A percentile compares a stretch with the other conserved stretches of the same genome.
phyloP scores from a whole-genome alignment of 2,113 vertebrate genomes.

The Todiramphus chloris region DNA sequence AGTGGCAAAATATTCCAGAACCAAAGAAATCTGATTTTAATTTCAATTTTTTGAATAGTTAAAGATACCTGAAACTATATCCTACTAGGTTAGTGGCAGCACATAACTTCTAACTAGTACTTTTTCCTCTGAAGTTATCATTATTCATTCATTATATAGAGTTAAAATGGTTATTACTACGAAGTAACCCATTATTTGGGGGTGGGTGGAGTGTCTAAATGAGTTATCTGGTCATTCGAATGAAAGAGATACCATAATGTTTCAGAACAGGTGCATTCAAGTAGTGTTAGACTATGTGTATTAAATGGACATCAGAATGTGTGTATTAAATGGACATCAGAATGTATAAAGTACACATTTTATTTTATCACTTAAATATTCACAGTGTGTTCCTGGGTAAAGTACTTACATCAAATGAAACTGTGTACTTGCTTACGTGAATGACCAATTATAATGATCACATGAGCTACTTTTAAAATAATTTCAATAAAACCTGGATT shows the following conservation, averaged over 20 bases:
- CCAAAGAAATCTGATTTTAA: neutral
- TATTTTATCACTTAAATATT: neutral
- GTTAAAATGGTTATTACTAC: neutral
- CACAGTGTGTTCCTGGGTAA: fast-evolving
- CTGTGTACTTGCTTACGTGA: neutral
- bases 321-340: neutral
- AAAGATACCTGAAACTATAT: neutral
- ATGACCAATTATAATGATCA: neutral
- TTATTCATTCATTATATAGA: neutral
- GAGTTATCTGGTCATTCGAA: neutral
- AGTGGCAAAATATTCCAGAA: neutral
- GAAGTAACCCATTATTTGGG: neutral
- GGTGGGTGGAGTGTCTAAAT: neutral
- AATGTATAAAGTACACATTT: neutral
- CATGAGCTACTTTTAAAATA: neutral
- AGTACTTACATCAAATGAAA: neutral
- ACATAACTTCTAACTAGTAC: neutral
- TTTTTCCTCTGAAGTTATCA: neutral
- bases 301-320: neutral
- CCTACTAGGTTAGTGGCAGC: neutral
- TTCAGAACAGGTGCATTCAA: neutral
- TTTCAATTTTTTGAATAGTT: neutral
- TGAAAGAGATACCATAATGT: neutral
- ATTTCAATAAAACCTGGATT: neutral
- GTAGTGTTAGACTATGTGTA: neutral